Percentiles rank a stretch among this genome's conserved stretches.
Evolutionary conservation across 2,113 vertebrate species (phyloP).

Genomic region (Microtus montanus): DNA sequence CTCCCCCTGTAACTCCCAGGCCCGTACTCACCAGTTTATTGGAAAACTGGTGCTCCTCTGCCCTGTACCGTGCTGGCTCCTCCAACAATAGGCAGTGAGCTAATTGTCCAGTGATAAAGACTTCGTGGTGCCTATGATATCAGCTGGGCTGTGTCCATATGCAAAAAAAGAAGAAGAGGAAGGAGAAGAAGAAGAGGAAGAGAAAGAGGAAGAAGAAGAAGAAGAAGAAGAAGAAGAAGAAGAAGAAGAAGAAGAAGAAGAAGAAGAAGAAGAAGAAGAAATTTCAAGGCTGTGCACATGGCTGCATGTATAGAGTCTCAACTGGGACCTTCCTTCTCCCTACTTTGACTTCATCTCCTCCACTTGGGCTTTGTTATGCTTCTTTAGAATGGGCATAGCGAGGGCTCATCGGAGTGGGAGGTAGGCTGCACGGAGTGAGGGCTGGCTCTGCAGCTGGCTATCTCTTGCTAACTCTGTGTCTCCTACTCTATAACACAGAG

Average conservation of each 20-base stretch:
- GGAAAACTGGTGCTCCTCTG: not conserved
- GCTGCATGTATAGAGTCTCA: fast-evolving
- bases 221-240: too few species aligned
- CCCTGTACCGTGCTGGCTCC: not conserved
- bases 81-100: not conserved
- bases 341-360: not conserved
- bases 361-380: not conserved
- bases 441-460: not conserved
- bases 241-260: not conserved
- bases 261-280: not conserved
- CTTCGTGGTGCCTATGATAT: conserved; percentile 24
- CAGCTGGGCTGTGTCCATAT: not conserved
- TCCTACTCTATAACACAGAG: not conserved
- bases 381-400: not conserved
- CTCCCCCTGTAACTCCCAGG: not conserved
- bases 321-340: not conserved
- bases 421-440: too few species aligned
- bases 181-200: not conserved
- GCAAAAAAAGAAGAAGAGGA: conserved; percentile 46
- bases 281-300: not conserved
- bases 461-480: not conserved
- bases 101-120: conserved; percentile 54
- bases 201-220: too few species aligned
- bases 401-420: not conserved
- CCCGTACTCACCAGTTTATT: conserved; percentile 41